Percentiles rank a stretch among this genome's conserved stretches.
phyloP scores from a whole-genome alignment of 2,888 invertebrate genomes.

The Drosophila anomalata region DNA sequence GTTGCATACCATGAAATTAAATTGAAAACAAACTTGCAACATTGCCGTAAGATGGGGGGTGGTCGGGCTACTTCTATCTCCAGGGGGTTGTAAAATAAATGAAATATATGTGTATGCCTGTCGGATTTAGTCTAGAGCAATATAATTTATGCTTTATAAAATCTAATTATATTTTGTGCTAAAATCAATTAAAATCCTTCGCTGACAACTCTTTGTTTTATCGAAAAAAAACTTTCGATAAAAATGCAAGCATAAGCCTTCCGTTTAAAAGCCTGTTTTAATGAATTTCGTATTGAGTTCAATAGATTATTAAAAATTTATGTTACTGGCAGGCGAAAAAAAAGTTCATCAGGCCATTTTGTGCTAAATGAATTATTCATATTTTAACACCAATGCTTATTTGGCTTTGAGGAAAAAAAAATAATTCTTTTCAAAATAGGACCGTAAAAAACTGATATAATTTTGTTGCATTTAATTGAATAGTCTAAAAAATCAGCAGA shows the following conservation, averaged over 20 bases:
- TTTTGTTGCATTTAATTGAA: neutral
- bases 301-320: constrained; percentile 1
- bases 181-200: neutral
- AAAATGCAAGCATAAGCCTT: neutral
- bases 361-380: constrained; percentile 10
- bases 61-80: neutral
- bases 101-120: neutral
- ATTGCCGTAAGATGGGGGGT: neutral
- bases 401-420: neutral
- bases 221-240: neutral
- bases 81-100: neutral
- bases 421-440: neutral
- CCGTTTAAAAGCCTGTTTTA: neutral
- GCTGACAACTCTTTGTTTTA: neutral
- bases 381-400: constrained; percentile 12
- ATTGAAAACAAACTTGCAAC: constrained; percentile 36
- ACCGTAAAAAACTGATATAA: neutral
- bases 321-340: neutral
- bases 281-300: neutral
- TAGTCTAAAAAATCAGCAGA: neutral
- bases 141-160: neutral
- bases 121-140: neutral
- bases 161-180: neutral
- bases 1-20: constrained; percentile 11
- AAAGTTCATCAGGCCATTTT: neutral